Evolutionary conservation across 2,113 vertebrate genomes (phyloP).

Genomic region (Raja brachyura): DNA sequence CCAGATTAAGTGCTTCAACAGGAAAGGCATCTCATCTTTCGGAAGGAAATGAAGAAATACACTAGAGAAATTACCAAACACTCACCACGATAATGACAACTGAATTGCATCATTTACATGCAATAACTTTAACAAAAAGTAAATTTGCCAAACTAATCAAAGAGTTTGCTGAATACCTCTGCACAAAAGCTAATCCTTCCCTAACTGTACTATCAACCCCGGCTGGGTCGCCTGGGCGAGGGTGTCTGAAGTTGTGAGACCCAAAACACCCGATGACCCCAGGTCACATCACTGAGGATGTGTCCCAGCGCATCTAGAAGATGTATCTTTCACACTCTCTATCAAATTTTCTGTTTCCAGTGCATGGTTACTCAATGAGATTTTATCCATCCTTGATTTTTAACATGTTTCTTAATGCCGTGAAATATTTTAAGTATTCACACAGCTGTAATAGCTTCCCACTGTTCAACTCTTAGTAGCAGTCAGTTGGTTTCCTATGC

Average conservation of each 20-base stretch:
- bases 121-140: background rate
- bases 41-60: background rate
- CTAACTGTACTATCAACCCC: background rate
- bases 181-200: no score
- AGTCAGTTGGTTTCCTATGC: no score
- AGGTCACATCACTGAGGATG: no score
- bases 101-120: background rate
- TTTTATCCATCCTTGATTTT: background rate
- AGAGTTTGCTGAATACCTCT: background rate
- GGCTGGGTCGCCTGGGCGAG: no score
- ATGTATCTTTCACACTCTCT: no score
- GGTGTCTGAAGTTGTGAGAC: no score
- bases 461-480: no score
- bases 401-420: background rate
- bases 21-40: background rate
- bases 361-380: background rate
- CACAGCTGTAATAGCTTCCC: no score
- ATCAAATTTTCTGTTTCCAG: no score
- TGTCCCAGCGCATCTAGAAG: no score
- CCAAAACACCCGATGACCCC: no score
- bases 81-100: background rate
- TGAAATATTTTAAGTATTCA: no score
- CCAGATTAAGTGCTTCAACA: background rate
- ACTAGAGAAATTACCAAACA: background rate
- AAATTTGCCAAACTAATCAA: background rate